Evolutionary conservation across 2,888 invertebrate genomes (phyloP), one percentile per base, ranked within the genome.

Genomic region (Allacma fusca): DNA sequence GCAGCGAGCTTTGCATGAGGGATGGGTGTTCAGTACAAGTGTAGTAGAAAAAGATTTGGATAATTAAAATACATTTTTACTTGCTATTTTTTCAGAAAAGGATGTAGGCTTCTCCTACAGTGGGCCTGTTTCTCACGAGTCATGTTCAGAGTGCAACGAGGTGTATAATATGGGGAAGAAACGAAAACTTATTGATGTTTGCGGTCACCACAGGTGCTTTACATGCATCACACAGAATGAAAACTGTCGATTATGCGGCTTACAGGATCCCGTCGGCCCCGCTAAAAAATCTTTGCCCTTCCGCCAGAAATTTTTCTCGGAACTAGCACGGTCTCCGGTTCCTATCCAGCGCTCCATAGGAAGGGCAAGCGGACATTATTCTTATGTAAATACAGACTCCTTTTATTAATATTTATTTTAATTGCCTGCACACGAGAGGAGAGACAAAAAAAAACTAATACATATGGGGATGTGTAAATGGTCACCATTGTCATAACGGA

Each of bases 161-260:
- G 43, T 77, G 28, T 77, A 77, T 50, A 72, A 77, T 50, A 95
- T 96, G 88, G 96, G 96, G 88, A 97, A 96, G 89, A 96, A 96
- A 88, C 91, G 97, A 88, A 93, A 94, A 87, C 90, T 97, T 86
- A 96, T 96, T 86, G 97, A 97, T 89, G 92, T 94, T 80, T 97
- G 97, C 88, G 96, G 97, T 84, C 97, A 97, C 90, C 96, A 96
- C 87, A 90, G 96, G 81, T 97, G 97, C 88, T 96, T 96, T 90
- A 92, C 95, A 84, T 97, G 97, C 88, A 93, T 96, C 91, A 95
- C 96, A 89, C 92, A 92, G 85, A 95, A 93, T 89, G 95, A 95
- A 87, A 91, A 92, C 82, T 97, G 97, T 87, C 96, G 96, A 50
- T 89, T 96, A 82, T 97, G 97, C 87, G 88, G 89, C 59, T 62